These are phyloP conservation scores for Bufo bufo DNA, from an alignment of 2,113 vertebrate genomes.

Conservation along the genomic window DNA sequence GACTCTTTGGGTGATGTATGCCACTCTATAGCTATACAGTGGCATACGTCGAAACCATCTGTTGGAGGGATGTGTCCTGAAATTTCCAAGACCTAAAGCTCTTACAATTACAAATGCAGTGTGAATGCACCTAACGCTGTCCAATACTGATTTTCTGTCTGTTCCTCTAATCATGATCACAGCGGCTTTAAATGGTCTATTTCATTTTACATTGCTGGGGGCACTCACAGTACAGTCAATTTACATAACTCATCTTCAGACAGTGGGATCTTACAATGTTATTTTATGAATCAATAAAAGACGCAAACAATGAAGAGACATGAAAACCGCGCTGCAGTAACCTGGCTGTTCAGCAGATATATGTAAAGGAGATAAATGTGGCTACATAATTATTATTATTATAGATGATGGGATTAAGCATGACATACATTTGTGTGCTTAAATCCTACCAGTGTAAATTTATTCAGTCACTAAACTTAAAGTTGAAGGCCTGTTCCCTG, in stretches of 20 bases:
- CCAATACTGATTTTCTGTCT: no score
- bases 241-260: background rate
- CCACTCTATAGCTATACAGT: no score
- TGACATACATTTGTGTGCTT: background rate
- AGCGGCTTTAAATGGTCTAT: background rate
- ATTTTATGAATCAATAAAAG: background rate
- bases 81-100: no score
- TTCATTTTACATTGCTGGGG: background rate
- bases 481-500: constrained; percentile 14
- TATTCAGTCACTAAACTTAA: constrained; percentile 1
- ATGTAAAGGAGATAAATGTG: background rate
- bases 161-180: background rate
- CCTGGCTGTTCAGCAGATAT: background rate
- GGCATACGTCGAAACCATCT: no score
- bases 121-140: no score
- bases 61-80: no score
- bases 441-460: constrained; percentile 7
- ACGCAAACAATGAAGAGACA: background rate
- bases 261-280: background rate
- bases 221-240: background rate
- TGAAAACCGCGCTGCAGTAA: background rate
- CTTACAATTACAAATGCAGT: no score
- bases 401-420: background rate
- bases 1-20: no score
- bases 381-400: background rate